Evolutionary conservation across 1,140 invertebrate genomes (phyloP), one percentile per base, ranked within the genome.

Genomic region (Listronotus bonariensis): DNA sequence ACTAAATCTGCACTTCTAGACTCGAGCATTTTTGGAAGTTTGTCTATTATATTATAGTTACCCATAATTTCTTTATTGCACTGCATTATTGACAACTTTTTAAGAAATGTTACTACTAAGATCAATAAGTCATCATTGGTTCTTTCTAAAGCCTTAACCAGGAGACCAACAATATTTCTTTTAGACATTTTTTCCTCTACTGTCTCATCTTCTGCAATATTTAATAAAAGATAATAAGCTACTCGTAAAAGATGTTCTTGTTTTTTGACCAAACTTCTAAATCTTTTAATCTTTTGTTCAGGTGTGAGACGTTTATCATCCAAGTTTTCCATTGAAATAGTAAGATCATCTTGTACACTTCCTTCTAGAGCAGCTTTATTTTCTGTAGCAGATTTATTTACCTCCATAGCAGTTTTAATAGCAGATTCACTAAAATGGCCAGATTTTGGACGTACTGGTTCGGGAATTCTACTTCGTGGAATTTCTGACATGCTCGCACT

Each of bases 131-230:
- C 92, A 41, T 87, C 86, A 74, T 94, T 92, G 32, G 84, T 83
- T 71, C 96, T 84, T 67, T 97, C 93, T 71, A 99, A 83, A 32
- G 90, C 89, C 72, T 91, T 92, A n/a, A 94, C 85, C 8, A 99
- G 82, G 77, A 97, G 86, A 26, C 87, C 87, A 2, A 98, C 89
- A 66, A 99, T 88, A 69, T 95, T 93, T 77, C 96, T 93, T 67
- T 95, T 94, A 6, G 92, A 87, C 93, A 99, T 99, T 84, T 99
- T 99, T 79, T 95, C 89, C 81, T 99, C 96, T 8, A 98, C 88
- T 79, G 88, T 92, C 12, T 92, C 85, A 81, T 98, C 96, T 80
- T 98, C 96, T 6, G 96, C 92, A 74, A 99, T 89, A 79, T 99
- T 98, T 17, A 98, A 80, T 45, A 99, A 81, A 66, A 99, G 83